These are phyloP conservation scores for Plutella xylostella DNA, from an alignment of 2,888 invertebrate species.

Conservation along the genomic window DNA sequence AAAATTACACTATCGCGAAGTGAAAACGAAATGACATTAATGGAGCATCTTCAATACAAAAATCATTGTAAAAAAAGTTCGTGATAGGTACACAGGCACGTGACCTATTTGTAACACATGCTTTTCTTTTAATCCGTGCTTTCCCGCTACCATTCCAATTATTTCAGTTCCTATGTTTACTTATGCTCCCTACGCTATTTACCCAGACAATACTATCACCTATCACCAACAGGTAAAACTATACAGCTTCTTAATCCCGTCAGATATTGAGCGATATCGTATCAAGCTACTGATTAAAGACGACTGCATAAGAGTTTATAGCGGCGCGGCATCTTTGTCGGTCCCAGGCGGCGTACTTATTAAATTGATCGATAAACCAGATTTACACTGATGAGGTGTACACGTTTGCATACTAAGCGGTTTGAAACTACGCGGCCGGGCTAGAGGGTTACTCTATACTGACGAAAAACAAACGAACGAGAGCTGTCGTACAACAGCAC, in stretches of 20 bases:
- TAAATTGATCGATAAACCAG: constrained; percentile 33
- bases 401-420: constrained; percentile 34
- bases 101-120: too few relatives aligned
- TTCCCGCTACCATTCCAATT: neutral
- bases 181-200: neutral
- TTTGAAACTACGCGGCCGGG: too few relatives aligned
- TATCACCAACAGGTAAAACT: neutral
- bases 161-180: neutral
- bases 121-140: neutral
- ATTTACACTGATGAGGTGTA: constrained; percentile 42
- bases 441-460: too few relatives aligned
- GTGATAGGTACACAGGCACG: too few relatives aligned
- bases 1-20: too few relatives aligned
- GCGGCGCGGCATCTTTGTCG: constrained; percentile 27
- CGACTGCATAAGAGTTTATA: constrained; percentile 27
- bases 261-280: constrained; percentile 21
- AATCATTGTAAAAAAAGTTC: too few relatives aligned
- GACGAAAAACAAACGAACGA: too few relatives aligned
- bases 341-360: constrained; percentile 21
- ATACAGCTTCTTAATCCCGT: too few relatives aligned
- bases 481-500: too few relatives aligned
- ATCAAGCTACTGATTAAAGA: constrained; percentile 29
- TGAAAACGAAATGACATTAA: too few relatives aligned
- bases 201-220: neutral
- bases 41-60: too few relatives aligned